Base-by-base conservation (phyloP, 2,113 vertebrate genomes). In the Bos indicus region DNA sequence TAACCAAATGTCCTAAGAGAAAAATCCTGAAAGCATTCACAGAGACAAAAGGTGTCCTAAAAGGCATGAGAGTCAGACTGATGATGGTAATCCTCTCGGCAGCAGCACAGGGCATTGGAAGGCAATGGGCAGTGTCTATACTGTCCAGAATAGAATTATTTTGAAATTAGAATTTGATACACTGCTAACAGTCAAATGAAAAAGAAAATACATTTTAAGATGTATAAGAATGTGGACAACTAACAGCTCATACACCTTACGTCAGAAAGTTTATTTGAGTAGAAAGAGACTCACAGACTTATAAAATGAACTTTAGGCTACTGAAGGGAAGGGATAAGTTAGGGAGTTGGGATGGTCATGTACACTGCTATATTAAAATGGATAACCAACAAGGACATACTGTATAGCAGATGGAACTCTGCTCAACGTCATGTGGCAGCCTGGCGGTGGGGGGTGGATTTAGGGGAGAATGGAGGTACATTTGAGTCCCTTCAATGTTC, bases 101-200 rank as follows among this genome's bases (percentile, higher is more conserved):
- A 96, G 36, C 15, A 77, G 33, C 36, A 25, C 0, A 4, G 56
- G n/a, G 25, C 1, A 5, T 17, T 15, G 7, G 33, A 74, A 89
- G n/a, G 43, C 13, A 67, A 52, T 6, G 33, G 52, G 1, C 9
- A 43, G 30, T 25, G 21, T 77, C 16, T n/a, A 7, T 3, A 16
- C 8, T 33, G 14, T 56, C 74, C 19, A 43, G 23, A 36, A 16
- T 14, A 62, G 19, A 90, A 67, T 56, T 43, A 74, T 88, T 91
- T 84, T 89, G 52, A 74, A 93, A 19, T 23, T 78, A 28, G n/a
- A 78, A 51, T 85, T 71, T 88, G 57, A 88, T 57, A 57, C 7
- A 30, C 5, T 60, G n/a, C 6, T n/a, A 88, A 67, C 77, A 56
- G 11, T 40, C 13, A 16, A 25, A 30, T 62, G 6, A n/a, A 26